phyloP scores from a whole-genome alignment of 2,797 vertebrate species.

The Champsocephalus esox region DNA sequence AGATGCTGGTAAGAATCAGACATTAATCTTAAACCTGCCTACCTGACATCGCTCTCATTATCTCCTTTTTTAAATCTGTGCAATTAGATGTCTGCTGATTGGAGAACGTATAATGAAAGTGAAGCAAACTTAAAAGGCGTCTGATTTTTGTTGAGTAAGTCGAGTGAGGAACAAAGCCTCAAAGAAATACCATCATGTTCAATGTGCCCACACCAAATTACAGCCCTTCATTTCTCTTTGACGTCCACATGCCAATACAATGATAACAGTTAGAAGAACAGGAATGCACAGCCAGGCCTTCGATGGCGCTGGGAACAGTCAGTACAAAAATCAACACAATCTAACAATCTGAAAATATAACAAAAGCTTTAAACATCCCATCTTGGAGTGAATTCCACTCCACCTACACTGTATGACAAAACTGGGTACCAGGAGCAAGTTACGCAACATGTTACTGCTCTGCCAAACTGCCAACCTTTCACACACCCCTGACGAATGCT shows the following conservation, averaged over 20 bases:
- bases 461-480: conserved; percentile 49
- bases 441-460: conserved; percentile 50
- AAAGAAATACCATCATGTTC: neutral
- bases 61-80: neutral
- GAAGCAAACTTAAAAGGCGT: conserved; percentile 6
- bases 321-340: conserved; percentile 18
- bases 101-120: conserved; percentile 25
- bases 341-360: conserved; percentile 38
- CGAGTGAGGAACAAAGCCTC: neutral
- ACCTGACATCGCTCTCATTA: neutral
- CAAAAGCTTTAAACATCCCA: conserved; percentile 46
- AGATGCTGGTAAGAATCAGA: conserved; percentile 21
- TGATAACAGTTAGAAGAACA: neutral
- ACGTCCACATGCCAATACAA: conserved; percentile 30
- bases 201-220: conserved; percentile 6
- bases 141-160: neutral
- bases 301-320: conserved; percentile 6
- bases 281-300: conserved; percentile 9
- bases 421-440: conserved; percentile 50
- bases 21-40: conserved; percentile 20
- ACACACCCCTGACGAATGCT: conserved; percentile 15
- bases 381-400: conserved; percentile 49
- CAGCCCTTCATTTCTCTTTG: conserved; percentile 13
- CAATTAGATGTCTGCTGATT: conserved; percentile 35
- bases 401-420: conserved; percentile 50